Conservation (phyloP, 2,888 invertebrate genomes). For the Tinea trinotella region DNA sequence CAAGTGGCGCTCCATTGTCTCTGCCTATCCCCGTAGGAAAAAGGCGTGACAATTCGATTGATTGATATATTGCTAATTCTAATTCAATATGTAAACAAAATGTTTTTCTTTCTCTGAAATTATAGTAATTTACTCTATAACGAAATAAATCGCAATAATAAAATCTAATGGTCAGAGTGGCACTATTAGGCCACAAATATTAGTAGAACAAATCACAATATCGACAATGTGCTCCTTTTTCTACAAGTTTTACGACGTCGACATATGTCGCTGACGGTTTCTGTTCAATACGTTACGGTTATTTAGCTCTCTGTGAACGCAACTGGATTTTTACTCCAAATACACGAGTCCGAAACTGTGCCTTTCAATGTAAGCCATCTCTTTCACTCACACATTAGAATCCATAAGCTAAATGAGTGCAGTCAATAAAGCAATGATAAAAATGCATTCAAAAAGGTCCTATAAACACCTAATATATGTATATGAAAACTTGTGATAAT, state of each 20-base stretch:
- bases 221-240: conserved; percentile 19
- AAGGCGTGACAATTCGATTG: too few species aligned
- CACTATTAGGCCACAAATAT: background rate
- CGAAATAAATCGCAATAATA: too few species aligned
- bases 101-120: too few species aligned
- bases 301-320: background rate
- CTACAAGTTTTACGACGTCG: conserved; percentile 25
- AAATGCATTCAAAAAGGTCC: too few species aligned
- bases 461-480: too few species aligned
- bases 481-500: too few species aligned
- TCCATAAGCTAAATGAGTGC: background rate
- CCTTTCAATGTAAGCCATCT: background rate
- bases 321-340: conserved; percentile 30
- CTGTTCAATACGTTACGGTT: conserved; percentile 12
- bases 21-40: too few species aligned
- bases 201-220: background rate
- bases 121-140: too few species aligned
- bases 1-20: too few species aligned
- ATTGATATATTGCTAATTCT: too few species aligned
- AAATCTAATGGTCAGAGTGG: background rate
- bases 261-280: conserved; percentile 27
- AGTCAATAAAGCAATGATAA: too few species aligned
- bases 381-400: background rate
- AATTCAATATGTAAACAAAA: too few species aligned
- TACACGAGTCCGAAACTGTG: background rate